Evolutionary conservation across 2,797 vertebrate species (phyloP), one percentile per base, ranked within the genome.

Genomic region (Eleutherodactylus coqui): DNA sequence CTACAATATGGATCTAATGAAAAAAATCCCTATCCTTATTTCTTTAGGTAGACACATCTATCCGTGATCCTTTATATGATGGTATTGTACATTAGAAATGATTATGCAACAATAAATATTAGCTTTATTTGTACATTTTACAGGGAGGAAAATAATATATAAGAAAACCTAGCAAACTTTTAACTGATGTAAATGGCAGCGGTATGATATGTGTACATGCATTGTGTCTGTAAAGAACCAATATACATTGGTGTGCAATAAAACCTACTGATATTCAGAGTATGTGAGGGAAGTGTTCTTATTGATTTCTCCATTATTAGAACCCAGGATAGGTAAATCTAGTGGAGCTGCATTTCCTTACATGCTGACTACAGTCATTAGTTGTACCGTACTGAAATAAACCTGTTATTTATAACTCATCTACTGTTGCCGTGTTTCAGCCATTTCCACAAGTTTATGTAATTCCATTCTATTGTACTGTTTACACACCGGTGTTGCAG

Each of bases 341-440:
- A 93, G 93, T 92, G 91, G 89, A 90, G 91, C 0, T 92, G 93
- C 93, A 94, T 93, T 93, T 94, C 93, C 93, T 92, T 93, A 93
- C 91, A 92, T 93, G 93, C 90, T 92, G 91, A 92, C 93, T 93
- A 93, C 0, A 89, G 93, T 93, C 94, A 93, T 92, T 94, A 93
- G 93, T 92, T 94, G 93, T 93, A 93, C 93, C 93, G 94, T 94
- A 92, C 91, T 93, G 93, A 58, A 19, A 60, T 45, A 92, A 72
- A 73, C 89, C 93, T 93, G 90, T 93, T 95, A 94, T 95, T 95
- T 94, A 95, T 92, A 92, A 93, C 93, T 94, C 94, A 93, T 94
- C 92, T 90, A 94, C 92, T 75, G 83, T 94, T 94, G 92, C 92
- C 91, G 92, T 95, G 92, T 95, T 93, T 92, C 92, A 93, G 89